phyloP scores from a whole-genome alignment of 2,113 vertebrate species.

The Lynx canadensis region DNA sequence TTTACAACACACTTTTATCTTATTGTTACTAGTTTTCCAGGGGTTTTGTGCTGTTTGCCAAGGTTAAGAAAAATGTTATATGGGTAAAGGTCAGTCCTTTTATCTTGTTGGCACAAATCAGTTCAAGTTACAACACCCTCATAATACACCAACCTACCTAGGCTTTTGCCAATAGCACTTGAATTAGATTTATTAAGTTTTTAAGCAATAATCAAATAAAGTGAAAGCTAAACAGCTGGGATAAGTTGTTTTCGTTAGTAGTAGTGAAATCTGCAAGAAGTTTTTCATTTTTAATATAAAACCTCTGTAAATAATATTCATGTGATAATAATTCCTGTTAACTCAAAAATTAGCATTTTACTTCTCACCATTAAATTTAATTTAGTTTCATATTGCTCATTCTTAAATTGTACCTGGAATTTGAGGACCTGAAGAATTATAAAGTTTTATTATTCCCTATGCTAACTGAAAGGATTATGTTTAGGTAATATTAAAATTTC shows the following conservation, averaged over 20 bases:
- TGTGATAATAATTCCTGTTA: background rate
- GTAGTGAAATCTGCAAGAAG: background rate
- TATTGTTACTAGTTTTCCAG: background rate
- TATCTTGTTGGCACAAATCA: background rate
- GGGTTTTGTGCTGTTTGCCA: background rate
- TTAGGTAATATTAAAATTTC: background rate
- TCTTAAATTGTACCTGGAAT: background rate
- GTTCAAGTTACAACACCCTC: background rate
- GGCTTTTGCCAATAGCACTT: background rate
- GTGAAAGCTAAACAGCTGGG: background rate
- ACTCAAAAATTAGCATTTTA: background rate
- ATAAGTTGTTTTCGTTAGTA: background rate
- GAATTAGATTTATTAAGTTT: background rate
- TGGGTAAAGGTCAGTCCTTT: background rate
- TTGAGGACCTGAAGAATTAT: background rate
- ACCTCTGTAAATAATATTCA: background rate
- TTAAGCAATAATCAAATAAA: conserved; percentile 16
- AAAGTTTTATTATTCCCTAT: background rate
- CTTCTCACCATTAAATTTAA: background rate
- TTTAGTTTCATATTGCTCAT: background rate
- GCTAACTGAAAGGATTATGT: background rate
- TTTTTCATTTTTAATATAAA: background rate
- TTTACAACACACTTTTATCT: background rate
- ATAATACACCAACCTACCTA: background rate
- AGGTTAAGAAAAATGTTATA: background rate